Evolutionary conservation across 2,888 invertebrate genomes (phyloP).

Genomic region (Lycaena phlaeas): DNA sequence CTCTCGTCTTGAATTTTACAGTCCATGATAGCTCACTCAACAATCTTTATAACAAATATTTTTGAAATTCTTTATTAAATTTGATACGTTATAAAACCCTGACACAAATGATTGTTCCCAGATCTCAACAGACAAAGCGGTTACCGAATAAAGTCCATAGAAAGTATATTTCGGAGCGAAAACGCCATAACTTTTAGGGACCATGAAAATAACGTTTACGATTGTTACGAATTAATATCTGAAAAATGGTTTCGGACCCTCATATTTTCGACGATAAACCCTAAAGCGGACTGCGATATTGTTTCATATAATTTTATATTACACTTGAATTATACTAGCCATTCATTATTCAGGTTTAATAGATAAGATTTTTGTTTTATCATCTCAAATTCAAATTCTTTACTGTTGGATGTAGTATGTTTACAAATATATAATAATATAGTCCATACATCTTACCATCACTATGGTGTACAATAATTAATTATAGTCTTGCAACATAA

Average conservation of each 20-base stretch:
- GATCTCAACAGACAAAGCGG: slow-evolving; percentile 45
- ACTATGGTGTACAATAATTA: too few relatives aligned
- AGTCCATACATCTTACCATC: too few relatives aligned
- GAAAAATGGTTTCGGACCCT: slow-evolving; percentile 58
- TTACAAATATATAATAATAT: too few relatives aligned
- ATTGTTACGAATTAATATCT: slow-evolving; percentile 69
- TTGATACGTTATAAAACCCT: slow-evolving; percentile 37
- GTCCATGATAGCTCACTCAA: too few relatives aligned
- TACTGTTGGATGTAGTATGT: too few relatives aligned
- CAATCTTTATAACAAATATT: not conserved
- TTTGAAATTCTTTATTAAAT: not conserved
- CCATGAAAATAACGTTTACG: slow-evolving; percentile 66
- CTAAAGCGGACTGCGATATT: slow-evolving; percentile 12
- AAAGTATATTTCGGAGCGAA: slow-evolving; percentile 52
- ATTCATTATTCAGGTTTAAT: not conserved
- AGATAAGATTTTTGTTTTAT: too few relatives aligned
- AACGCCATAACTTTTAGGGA: slow-evolving; percentile 57
- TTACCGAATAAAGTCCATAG: slow-evolving; percentile 48
- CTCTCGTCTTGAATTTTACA: too few relatives aligned
- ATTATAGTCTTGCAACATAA: too few relatives aligned
- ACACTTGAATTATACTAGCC: not conserved
- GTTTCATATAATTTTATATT: slow-evolving; percentile 9
- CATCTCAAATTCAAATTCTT: too few relatives aligned
- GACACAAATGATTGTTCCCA: slow-evolving; percentile 43
- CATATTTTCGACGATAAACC: slow-evolving; percentile 49